phyloP scores from a whole-genome alignment of 1,140 invertebrate species.

The Ditylenchus dipsaci region DNA sequence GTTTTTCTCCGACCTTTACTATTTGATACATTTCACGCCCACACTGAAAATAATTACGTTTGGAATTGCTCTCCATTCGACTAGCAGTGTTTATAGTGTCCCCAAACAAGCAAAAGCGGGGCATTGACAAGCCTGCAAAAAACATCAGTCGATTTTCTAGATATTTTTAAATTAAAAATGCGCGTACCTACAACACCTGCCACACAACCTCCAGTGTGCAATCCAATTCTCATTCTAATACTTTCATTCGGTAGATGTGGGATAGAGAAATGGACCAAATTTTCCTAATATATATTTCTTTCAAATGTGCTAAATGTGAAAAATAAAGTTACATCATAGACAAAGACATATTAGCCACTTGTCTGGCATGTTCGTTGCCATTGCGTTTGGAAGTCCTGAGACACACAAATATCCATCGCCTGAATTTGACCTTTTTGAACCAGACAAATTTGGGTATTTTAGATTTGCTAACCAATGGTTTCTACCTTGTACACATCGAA shows the following conservation, averaged over 20 bases:
- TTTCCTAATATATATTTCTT: constrained; percentile 44
- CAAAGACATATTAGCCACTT: constrained; percentile 66
- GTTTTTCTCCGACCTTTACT: too few relatives aligned
- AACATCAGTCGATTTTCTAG: background rate
- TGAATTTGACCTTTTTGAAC: background rate
- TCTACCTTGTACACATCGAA: constrained; percentile 86
- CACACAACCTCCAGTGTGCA: constrained; percentile 59
- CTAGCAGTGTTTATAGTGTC: constrained; percentile 64
- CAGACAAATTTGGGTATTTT: too few relatives aligned
- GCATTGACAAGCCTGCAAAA: constrained; percentile 52
- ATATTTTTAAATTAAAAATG: background rate
- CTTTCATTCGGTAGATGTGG: constrained; percentile 76
- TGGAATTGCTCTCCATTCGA: constrained; percentile 63
- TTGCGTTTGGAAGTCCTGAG: constrained; percentile 82
- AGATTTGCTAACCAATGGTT: constrained; percentile 7
- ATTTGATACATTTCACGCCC: too few relatives aligned
- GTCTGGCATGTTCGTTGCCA: constrained; percentile 80
- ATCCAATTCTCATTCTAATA: constrained; percentile 71
- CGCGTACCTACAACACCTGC: constrained; percentile 34
- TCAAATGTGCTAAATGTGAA: background rate
- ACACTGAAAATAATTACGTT: constrained; percentile 62
- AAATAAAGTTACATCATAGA: background rate
- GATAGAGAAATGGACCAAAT: constrained; percentile 76
- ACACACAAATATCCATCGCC: constrained; percentile 46
- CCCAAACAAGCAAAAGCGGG: constrained; percentile 72